A percentile compares a stretch with the other conserved stretches of the same genome.
Conservation (phyloP, 2,888 invertebrate genomes). For the Chrysolina oricalcia region DNA sequence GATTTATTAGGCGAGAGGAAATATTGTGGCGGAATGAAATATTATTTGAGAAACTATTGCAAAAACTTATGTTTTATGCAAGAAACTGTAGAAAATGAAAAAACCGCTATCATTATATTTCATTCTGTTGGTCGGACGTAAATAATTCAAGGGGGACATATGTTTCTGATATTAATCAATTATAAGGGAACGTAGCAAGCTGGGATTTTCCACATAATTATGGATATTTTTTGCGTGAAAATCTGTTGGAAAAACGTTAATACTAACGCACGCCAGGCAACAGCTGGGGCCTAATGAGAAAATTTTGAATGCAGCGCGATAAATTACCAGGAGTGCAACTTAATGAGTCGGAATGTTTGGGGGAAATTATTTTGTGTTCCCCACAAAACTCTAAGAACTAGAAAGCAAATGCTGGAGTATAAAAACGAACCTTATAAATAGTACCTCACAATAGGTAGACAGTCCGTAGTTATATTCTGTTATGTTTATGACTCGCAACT, state of each 20-base stretch:
- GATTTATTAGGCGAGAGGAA: neutral
- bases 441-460: no score
- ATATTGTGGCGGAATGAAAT: constrained; percentile 9
- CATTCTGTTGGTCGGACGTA: neutral
- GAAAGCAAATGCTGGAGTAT: no score
- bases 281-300: constrained; percentile 35
- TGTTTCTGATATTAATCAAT: constrained; percentile 11
- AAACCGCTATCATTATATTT: constrained; percentile 13
- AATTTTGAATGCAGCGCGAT: constrained; percentile 27
- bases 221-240: constrained; percentile 34
- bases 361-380: neutral
- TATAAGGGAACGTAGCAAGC: constrained; percentile 3
- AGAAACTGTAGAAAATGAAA: constrained; percentile 15
- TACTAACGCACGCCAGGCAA: constrained; percentile 31
- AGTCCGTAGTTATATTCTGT: no score
- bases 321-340: constrained; percentile 11
- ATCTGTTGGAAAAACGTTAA: constrained; percentile 35
- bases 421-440: no score
- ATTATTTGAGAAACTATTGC: neutral
- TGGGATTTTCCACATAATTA: constrained; percentile 28
- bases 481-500: no score
- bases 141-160: constrained; percentile 2
- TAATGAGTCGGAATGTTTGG: constrained; percentile 4
- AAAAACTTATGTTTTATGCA: constrained; percentile 22
- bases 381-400: no score